Conservation (phyloP, 2,113 vertebrate species). For the Chiloscyllium plagiosum region DNA sequence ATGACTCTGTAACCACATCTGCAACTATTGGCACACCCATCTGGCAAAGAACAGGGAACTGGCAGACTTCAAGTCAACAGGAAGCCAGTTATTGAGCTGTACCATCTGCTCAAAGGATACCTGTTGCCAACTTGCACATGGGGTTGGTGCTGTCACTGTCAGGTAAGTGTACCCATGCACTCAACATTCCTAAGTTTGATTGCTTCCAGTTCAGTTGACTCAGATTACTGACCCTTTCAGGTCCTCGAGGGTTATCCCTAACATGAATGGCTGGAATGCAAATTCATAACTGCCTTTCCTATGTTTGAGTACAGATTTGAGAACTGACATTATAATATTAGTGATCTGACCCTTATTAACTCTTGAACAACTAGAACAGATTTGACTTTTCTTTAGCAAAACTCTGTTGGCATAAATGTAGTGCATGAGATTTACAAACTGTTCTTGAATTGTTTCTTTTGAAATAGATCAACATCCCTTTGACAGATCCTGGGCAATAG, state of each 20-base stretch:
- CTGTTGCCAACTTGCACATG: not conserved
- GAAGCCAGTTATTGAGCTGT: constrained; percentile 15
- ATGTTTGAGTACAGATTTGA: not conserved
- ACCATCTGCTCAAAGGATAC: constrained; percentile 3
- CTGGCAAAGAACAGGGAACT: constrained; percentile 19
- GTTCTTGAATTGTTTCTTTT: not conserved
- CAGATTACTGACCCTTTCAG: not conserved
- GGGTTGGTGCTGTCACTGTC: not conserved
- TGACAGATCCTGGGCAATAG: not conserved
- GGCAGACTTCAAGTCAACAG: not conserved
- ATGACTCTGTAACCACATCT: not conserved
- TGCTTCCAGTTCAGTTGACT: too few species aligned
- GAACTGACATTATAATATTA: not conserved
- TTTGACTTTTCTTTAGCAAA: not conserved
- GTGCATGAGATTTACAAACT: not conserved
- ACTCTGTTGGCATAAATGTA: not conserved
- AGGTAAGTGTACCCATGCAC: not conserved
- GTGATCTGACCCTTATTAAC: not conserved
- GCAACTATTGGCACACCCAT: not conserved
- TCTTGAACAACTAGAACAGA: not conserved
- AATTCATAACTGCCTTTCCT: not conserved
- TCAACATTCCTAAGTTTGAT: not conserved
- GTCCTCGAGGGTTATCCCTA: not conserved
- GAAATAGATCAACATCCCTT: not conserved
- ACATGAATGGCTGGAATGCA: not conserved